Evolutionary conservation across 1,140 invertebrate genomes (phyloP).

Genomic region (Meloidogyne chitwoodi): DNA sequence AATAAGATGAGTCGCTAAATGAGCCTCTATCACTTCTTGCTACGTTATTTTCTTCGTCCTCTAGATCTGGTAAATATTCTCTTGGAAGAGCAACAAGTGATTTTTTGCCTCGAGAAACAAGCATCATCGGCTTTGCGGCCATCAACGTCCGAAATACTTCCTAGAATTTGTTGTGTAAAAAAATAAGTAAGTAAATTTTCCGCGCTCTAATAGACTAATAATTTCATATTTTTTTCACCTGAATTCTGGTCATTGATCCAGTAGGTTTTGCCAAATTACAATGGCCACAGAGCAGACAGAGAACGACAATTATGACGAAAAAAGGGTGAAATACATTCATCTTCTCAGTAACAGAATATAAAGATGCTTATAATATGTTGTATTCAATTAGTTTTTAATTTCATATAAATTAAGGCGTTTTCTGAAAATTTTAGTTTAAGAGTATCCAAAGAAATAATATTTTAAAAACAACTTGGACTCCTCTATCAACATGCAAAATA

Average conservation of each 20-base stretch:
- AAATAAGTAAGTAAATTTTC: background rate
- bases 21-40: background rate
- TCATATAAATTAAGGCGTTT: too few relatives aligned
- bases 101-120: conserved; percentile 22
- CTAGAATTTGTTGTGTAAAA: background rate
- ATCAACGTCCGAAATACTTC: conserved; percentile 28
- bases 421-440: too few relatives aligned
- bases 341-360: background rate
- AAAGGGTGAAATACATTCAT: conserved; percentile 1
- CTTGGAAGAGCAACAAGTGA: background rate
- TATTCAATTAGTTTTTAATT: too few relatives aligned
- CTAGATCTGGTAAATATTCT: background rate
- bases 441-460: too few relatives aligned
- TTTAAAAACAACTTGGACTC: too few relatives aligned
- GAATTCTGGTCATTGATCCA: conserved; percentile 26
- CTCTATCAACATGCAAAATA: too few relatives aligned
- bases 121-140: conserved; percentile 22
- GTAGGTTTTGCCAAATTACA: conserved; percentile 15
- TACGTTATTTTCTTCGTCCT: background rate
- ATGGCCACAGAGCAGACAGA: conserved; percentile 4
- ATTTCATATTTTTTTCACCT: background rate
- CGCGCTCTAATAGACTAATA: background rate
- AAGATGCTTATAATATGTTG: too few relatives aligned
- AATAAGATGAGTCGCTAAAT: background rate
- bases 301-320: background rate